Percentiles rank a stretch among this genome's conserved stretches.
These are phyloP conservation scores for Pyrrhosoma nymphula DNA, from an alignment of 2,888 invertebrate species.

Conservation along the genomic window DNA sequence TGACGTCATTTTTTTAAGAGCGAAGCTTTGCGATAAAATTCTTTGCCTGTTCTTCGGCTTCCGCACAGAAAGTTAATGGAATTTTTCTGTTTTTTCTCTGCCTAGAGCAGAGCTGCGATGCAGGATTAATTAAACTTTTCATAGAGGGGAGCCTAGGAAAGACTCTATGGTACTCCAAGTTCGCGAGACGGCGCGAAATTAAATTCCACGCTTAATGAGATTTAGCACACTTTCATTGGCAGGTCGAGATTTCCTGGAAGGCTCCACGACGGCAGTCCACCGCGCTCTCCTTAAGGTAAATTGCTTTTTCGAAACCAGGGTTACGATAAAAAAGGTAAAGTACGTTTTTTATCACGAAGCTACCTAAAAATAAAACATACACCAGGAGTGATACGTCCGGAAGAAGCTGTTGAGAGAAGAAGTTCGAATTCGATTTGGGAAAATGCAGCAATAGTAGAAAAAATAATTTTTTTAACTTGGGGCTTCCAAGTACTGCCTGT, in stretches of 20 bases:
- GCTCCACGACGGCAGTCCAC: not conserved
- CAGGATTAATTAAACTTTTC: constrained; percentile 16
- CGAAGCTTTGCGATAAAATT: not conserved
- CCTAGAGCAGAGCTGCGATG: not conserved
- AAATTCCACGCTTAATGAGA: constrained; percentile 1
- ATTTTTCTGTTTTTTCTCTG: not conserved
- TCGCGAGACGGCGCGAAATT: not conserved
- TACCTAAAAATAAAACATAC: too few relatives aligned
- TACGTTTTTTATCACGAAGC: not conserved
- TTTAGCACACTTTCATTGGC: not conserved
- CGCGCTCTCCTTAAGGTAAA: not conserved
- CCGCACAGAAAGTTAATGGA: not conserved
- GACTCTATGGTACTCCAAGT: not conserved
- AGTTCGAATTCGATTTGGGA: too few relatives aligned
- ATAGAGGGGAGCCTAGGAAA: not conserved
- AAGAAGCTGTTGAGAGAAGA: too few relatives aligned
- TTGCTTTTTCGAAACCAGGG: not conserved
- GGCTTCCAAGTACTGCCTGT: too few relatives aligned
- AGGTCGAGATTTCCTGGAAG: not conserved
- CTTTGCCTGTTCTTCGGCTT: not conserved
- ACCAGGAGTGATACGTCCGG: too few relatives aligned
- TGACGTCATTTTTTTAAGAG: not conserved
- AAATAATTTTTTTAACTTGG: too few relatives aligned
- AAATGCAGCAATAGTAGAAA: too few relatives aligned
- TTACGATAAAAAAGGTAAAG: not conserved